Evolutionary conservation across 2,797 vertebrate genomes (phyloP).

Genomic region (Nyctibius grandis): DNA sequence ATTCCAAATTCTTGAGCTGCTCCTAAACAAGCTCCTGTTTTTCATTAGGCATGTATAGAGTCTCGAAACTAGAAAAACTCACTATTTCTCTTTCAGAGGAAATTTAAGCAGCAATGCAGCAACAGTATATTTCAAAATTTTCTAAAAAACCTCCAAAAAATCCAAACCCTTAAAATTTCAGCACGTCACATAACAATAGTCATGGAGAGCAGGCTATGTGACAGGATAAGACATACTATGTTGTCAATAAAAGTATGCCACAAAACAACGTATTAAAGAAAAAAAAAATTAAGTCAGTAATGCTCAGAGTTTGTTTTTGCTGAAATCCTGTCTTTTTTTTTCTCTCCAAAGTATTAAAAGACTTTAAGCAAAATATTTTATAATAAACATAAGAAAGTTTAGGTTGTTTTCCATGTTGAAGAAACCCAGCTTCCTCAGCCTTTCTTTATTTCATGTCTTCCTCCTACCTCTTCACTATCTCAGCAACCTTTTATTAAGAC

Average conservation of each 20-base stretch:
- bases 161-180: rapidly evolving
- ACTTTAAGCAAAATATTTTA: background rate
- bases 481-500: background rate
- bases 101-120: background rate
- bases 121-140: background rate
- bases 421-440: background rate
- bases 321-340: background rate
- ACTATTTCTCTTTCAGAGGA: background rate
- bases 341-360: background rate
- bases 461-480: background rate
- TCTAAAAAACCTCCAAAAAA: background rate
- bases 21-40: background rate
- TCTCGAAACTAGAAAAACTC: background rate
- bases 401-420: background rate
- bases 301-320: background rate
- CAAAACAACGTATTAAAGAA: background rate
- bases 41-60: background rate
- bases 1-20: background rate
- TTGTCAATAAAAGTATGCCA: background rate
- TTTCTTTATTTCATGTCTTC: background rate
- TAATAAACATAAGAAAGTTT: background rate
- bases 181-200: rapidly evolving
- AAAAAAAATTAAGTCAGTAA: background rate
- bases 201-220: background rate
- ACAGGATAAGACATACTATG: background rate